Conservation (phyloP, 2,113 vertebrate species). For the Paracanthobrama guichenoti region DNA sequence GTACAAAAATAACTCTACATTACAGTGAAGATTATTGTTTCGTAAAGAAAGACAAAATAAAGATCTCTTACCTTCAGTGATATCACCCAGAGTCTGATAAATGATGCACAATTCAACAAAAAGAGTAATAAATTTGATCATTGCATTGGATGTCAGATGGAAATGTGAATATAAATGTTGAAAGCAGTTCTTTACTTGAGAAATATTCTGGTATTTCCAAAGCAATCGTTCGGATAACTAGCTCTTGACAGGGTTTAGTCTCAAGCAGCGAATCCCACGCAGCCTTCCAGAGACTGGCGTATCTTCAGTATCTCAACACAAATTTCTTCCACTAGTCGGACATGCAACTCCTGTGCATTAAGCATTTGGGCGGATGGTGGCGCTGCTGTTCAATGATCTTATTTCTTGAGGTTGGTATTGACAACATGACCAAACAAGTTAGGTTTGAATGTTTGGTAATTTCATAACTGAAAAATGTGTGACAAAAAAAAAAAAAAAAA, state of each 20-base stretch:
- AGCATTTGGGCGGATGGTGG: background rate
- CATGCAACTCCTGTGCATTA: background rate
- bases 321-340: slow-evolving; percentile 35
- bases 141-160: background rate
- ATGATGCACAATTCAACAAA: slow-evolving; percentile 28
- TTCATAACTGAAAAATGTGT: too few species aligned
- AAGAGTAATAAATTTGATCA: slow-evolving; percentile 31
- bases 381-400: background rate
- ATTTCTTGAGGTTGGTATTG: background rate
- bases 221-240: background rate
- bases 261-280: slow-evolving; percentile 8
- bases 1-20: background rate
- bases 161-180: background rate
- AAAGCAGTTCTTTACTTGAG: background rate
- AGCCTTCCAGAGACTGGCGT: background rate
- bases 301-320: background rate
- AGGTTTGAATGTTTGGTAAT: too few species aligned
- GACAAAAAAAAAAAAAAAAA: too few species aligned
- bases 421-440: too few species aligned
- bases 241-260: background rate
- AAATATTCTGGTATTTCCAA: background rate
- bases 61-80: slow-evolving; percentile 45
- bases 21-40: background rate
- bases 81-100: slow-evolving; percentile 28
- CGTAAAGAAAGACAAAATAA: slow-evolving; percentile 6